Percentiles rank a stretch among this genome's conserved stretches.
These are phyloP conservation scores for Spinibarbus caldwelli DNA, from an alignment of 2,797 vertebrate species.

Conservation along the genomic window DNA sequence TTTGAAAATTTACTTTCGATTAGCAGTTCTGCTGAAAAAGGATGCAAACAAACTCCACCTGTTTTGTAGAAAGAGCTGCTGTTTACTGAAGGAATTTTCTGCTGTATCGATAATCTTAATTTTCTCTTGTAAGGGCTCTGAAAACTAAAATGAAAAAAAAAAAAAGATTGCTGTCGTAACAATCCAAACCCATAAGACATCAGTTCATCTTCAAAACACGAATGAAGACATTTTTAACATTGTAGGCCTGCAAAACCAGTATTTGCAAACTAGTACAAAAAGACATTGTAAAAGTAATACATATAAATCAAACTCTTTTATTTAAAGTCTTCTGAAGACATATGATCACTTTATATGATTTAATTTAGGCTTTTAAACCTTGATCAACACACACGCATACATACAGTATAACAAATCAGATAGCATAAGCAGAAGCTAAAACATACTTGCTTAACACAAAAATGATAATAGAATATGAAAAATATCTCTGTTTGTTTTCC, in stretches of 20 bases:
- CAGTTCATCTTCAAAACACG: no score
- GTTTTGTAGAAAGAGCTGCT: constrained; percentile 3
- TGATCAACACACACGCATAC: background rate
- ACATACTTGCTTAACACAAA: no score
- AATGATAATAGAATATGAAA: background rate
- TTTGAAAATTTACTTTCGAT: background rate
- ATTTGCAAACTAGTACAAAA: background rate
- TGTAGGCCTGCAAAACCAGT: background rate
- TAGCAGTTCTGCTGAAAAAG: background rate
- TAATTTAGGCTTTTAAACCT: background rate
- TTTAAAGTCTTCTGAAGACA: no score
- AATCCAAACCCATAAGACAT: background rate
- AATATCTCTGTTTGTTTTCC: background rate
- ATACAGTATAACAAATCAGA: background rate
- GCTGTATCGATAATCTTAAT: background rate
- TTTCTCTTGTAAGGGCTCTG: background rate
- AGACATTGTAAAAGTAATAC: background rate
- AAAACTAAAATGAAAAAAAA: no score
- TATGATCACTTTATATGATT: background rate
- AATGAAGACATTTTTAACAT: no score
- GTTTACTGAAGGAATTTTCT: background rate
- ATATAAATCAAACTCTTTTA: background rate
- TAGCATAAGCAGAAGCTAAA: background rate
- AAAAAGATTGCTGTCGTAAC: accelerated
- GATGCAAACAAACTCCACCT: constrained; percentile 1